Evolutionary conservation across 2,888 invertebrate species (phyloP).

Genomic region (Cantharis rufa): DNA sequence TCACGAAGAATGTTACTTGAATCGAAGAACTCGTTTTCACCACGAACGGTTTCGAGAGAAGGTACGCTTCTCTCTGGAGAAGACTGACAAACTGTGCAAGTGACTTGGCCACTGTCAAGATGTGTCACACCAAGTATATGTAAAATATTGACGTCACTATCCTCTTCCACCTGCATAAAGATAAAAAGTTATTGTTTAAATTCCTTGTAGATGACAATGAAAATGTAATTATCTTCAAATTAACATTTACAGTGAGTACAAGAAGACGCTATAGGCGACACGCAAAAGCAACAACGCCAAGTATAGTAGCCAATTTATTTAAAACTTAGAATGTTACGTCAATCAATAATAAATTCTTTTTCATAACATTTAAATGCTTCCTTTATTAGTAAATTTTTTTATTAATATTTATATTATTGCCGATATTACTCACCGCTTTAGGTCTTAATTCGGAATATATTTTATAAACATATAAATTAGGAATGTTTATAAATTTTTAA

Average conservation of each 20-base stretch:
- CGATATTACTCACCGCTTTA: neutral
- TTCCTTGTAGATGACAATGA: constrained; percentile 6
- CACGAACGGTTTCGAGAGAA: constrained; percentile 39
- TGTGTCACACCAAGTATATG: constrained; percentile 62
- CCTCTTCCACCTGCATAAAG: constrained; percentile 55
- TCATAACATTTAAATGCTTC: neutral
- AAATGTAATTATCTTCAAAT: neutral
- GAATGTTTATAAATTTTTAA: neutral
- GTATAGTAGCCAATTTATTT: neutral
- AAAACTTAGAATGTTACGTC: neutral
- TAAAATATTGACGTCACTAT: constrained; percentile 61
- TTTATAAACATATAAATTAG: neutral
- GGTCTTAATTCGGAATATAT: neutral
- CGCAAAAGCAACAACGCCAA: neutral
- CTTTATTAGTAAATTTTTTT: neutral
- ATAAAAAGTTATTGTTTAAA: constrained; percentile 5
- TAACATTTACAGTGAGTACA: neutral
- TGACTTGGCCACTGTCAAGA: constrained; percentile 47
- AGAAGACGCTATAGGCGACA: neutral
- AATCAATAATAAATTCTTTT: neutral
- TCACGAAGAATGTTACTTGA: neutral
- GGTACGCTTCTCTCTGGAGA: constrained; percentile 25
- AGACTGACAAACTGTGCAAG: constrained; percentile 41
- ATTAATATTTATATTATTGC: neutral
- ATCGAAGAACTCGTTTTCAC: constrained; percentile 23